Conservation (phyloP, 2,113 vertebrate genomes). For the Verasper variegatus region DNA sequence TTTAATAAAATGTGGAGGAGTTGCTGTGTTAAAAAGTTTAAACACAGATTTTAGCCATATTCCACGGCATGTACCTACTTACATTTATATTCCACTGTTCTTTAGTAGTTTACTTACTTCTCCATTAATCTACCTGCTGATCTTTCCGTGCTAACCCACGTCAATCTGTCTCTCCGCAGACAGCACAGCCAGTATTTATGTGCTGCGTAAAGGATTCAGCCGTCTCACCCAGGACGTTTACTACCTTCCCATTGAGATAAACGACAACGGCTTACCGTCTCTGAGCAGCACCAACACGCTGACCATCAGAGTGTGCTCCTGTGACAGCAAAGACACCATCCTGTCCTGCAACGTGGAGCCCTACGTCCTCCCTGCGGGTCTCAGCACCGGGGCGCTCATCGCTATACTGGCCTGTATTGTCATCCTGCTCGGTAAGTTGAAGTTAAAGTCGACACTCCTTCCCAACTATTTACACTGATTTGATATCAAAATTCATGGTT, state of each 20-base stretch:
- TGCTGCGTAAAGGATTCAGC: conserved; percentile 89
- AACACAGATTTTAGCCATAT: too few relatives aligned
- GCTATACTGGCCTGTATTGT: conserved; percentile 97
- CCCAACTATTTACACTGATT: too few relatives aligned
- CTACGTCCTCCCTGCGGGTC: conserved; percentile 88
- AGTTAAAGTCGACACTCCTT: too few relatives aligned
- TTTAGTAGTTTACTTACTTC: too few relatives aligned
- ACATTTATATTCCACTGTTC: too few relatives aligned
- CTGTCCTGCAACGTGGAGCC: conserved; percentile 93
- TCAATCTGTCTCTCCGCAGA: conserved; percentile 77
- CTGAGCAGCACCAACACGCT: conserved; percentile 95
- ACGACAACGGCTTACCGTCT: conserved; percentile 88
- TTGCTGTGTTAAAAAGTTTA: too few relatives aligned
- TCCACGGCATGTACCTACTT: too few relatives aligned
- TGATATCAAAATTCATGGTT: too few relatives aligned
- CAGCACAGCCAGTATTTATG: conserved; percentile 89
- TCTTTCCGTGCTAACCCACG: too few relatives aligned
- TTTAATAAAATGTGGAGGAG: too few relatives aligned
- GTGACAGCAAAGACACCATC: conserved; percentile 86
- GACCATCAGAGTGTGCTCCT: conserved; percentile 93
- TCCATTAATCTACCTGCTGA: too few relatives aligned
- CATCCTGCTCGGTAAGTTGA: conserved; percentile 90
- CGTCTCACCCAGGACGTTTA: conserved; percentile 92
- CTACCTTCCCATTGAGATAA: conserved; percentile 92
- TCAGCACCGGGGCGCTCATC: conserved; percentile 94